Evolutionary conservation across 2,113 vertebrate species (phyloP).

Genomic region (Xerus inauris): DNA sequence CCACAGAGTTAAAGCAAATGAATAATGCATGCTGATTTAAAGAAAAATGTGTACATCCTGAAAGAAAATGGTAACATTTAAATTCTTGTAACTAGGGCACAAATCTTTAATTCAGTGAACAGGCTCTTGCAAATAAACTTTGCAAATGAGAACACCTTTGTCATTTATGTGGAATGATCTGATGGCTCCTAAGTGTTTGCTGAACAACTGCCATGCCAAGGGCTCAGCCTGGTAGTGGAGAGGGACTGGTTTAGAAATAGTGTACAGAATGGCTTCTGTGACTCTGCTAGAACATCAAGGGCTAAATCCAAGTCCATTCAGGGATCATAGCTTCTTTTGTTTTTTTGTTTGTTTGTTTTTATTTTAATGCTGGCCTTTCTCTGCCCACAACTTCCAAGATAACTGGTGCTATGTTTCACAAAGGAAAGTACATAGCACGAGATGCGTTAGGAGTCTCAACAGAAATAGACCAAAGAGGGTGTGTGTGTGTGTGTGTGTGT

Average conservation of each 20-base stretch:
- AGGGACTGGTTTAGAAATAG: neutral
- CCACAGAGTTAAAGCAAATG: conserved; percentile 48
- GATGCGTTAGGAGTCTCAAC: neutral
- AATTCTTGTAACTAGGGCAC: conserved; percentile 43
- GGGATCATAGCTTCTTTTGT: neutral
- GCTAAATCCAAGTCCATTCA: neutral
- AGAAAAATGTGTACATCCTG: conserved; percentile 25
- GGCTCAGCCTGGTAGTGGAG: neutral
- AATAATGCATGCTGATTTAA: conserved; percentile 50
- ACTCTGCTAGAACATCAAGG: neutral
- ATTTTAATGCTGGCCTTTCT: neutral
- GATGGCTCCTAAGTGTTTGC: neutral
- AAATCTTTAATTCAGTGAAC: conserved; percentile 59
- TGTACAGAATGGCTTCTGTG: neutral
- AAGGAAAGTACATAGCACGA: neutral
- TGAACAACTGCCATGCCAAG: neutral
- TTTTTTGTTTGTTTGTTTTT: neutral
- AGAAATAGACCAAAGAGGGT: neutral
- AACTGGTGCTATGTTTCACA: neutral
- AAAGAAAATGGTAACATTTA: conserved; percentile 45
- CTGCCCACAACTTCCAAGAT: neutral
- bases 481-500: neutral
- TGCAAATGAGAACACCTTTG: conserved; percentile 52
- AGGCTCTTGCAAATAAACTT: conserved; percentile 4
- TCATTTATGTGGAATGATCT: neutral